A percentile compares a stretch with the other conserved stretches of the same genome.
Conservation (phyloP, 2,797 vertebrate genomes). For the Danio kyathit region DNA sequence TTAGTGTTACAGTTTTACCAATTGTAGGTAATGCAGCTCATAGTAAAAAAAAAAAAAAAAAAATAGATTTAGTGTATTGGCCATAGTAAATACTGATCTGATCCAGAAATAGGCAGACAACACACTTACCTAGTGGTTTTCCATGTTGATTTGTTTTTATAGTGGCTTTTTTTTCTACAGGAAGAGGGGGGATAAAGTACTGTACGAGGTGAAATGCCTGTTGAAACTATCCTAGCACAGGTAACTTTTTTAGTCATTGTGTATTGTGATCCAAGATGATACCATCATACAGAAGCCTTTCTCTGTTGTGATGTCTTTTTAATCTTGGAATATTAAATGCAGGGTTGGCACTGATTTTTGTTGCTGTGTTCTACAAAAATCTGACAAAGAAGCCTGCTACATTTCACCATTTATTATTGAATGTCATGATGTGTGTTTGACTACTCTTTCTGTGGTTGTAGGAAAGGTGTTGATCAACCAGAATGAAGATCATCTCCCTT, state of each 20-base stretch:
- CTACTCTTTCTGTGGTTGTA: not conserved
- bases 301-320: slow-evolving; percentile 55
- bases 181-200: too few species aligned
- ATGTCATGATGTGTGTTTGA: not conserved
- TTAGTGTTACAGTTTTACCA: too few species aligned
- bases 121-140: too few species aligned
- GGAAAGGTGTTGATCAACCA: not conserved
- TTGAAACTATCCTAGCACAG: not conserved
- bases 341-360: slow-evolving; percentile 62
- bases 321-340: slow-evolving; percentile 60
- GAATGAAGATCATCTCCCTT: too few species aligned
- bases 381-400: slow-evolving; percentile 64
- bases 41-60: too few species aligned
- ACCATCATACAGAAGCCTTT: slow-evolving; percentile 50
- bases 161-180: slow-evolving; percentile 17
- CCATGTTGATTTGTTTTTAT: too few species aligned
- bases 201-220: not conserved
- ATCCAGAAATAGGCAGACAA: too few species aligned
- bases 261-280: slow-evolving; percentile 54
- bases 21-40: too few species aligned
- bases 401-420: not conserved
- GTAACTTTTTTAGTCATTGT: not conserved
- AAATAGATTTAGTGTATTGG: too few species aligned
- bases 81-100: too few species aligned
- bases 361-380: slow-evolving; percentile 32